A percentile compares a stretch with the other conserved stretches of the same genome.
Evolutionary conservation across 2,888 invertebrate genomes (phyloP).

Genomic region (Papilio protenor): DNA sequence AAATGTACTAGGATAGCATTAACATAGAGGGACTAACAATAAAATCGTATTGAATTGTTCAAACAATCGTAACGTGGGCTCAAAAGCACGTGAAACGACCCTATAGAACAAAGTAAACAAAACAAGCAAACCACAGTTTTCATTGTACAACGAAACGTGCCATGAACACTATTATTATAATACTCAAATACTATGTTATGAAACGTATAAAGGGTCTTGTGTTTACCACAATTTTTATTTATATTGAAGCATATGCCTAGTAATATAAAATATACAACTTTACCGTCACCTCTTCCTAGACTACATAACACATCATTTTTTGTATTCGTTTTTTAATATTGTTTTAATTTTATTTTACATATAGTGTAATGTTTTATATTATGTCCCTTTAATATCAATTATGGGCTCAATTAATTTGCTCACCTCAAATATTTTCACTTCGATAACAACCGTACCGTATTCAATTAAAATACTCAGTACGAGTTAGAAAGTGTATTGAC

Average conservation of each 20-base stretch:
- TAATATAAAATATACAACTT: too few relatives aligned
- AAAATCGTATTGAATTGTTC: not conserved
- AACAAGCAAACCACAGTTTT: not conserved
- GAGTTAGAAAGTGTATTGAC: constrained; percentile 25
- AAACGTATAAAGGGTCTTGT: not conserved
- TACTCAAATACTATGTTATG: not conserved
- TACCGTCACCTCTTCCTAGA: not conserved
- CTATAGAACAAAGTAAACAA: constrained; percentile 18
- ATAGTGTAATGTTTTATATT: not conserved
- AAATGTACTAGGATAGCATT: not conserved
- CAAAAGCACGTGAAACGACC: constrained; percentile 28
- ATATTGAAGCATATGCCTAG: too few relatives aligned
- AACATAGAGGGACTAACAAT: not conserved
- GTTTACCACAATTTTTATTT: too few relatives aligned
- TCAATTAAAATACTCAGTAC: not conserved
- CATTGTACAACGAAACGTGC: constrained; percentile 20
- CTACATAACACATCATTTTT: not conserved
- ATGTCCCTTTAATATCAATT: not conserved
- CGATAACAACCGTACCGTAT: not conserved
- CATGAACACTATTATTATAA: constrained; percentile 1
- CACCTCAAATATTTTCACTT: constrained; percentile 6
- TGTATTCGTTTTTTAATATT: too few relatives aligned
- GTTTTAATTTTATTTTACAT: not conserved
- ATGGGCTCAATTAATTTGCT: not conserved
- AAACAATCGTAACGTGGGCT: constrained; percentile 9